Evolutionary conservation across 2,113 vertebrate species (phyloP).

Genomic region (Urocynchramus pylzowi): DNA sequence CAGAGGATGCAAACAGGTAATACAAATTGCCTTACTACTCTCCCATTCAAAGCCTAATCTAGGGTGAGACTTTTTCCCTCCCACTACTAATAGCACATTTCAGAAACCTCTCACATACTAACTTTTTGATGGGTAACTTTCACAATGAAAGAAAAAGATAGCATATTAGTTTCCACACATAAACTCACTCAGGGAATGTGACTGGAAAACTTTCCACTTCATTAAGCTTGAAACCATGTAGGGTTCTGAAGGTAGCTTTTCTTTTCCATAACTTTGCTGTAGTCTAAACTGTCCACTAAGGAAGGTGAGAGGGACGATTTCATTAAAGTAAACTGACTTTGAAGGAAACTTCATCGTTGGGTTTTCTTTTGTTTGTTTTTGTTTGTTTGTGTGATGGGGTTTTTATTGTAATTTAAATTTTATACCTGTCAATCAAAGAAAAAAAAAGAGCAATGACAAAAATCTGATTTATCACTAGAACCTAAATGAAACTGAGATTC

Average conservation of each 20-base stretch:
- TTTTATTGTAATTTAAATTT: neutral
- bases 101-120: neutral
- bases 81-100: neutral
- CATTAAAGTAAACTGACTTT: neutral
- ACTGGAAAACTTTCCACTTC: neutral
- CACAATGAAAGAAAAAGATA: neutral
- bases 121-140: neutral
- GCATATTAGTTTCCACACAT: neutral
- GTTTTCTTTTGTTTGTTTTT: neutral
- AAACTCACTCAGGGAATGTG: neutral
- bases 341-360: neutral
- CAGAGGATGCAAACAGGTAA: neutral
- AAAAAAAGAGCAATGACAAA: neutral
- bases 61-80: neutral
- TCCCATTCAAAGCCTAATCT: neutral
- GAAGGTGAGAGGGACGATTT: neutral
- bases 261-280: neutral
- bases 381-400: neutral
- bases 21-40: neutral
- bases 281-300: neutral
- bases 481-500: neutral
- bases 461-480: neutral
- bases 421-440: neutral
- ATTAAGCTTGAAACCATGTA: neutral
- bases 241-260: neutral